Evolutionary conservation across 2,888 invertebrate species (phyloP), one percentile per base, ranked within the genome.

Genomic region (Aphidoletes aphidimyza): DNA sequence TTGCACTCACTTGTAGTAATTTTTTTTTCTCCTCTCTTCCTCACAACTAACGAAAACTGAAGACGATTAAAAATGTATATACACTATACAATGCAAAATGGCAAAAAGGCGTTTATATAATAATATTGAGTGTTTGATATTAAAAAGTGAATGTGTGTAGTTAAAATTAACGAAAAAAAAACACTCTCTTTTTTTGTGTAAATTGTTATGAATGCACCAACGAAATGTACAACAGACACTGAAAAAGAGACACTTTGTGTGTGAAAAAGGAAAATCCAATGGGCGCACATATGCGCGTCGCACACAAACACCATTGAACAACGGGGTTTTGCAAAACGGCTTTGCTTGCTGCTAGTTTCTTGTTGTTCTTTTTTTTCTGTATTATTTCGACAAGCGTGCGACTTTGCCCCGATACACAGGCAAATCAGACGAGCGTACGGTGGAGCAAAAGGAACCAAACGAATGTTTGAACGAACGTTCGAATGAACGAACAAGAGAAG

Each of bases 191-290:
- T 69, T 69, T 69, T 30, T 69, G 69, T 69, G 69, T 69, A 69
- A 69, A 69, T 69, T 69, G 34, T 69, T 69, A 69, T 69, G 69
- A 69, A 69, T 69, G 69, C 69, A 69, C 69, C 26, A 69, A 69
- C 69, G 69, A 69, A 69, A 69, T 69, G 69, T 69, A 69, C 69
- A 69, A 69, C 69, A 69, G 69, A 69, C 69, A 69, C 69, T 69
- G 69, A 69, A 69, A 69, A 69, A 69, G 69, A 69, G 69, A 69
- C 69, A 69, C 69, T 69, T 69, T 69, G 69, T 69, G 69, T 69
- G 69, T 69, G 69, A 69, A 69, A 69, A 69, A 69, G 69, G 69
- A 69, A 69, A 69, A 69, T 69, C 69, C 69, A 14, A 30, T 69
- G 69, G 34, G 69, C 17, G 30, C 69, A 69, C 69, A 69, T 69